Conservation (phyloP, 2,797 vertebrate species). For the Anguilla marmorata region DNA sequence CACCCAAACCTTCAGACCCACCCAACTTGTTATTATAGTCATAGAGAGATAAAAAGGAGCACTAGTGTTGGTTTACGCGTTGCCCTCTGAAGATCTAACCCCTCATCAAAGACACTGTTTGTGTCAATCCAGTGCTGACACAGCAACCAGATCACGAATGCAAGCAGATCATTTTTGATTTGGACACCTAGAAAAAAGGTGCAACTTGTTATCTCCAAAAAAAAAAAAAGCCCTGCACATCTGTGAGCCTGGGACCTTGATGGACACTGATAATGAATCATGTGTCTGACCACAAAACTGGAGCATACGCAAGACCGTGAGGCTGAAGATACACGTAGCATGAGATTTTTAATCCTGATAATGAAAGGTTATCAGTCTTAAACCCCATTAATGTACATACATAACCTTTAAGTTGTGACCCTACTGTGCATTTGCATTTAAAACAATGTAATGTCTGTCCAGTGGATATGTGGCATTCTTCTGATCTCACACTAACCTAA, state of each 20-base stretch:
- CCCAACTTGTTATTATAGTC: conserved; percentile 46
- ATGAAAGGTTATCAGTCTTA: background rate
- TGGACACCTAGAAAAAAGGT: background rate
- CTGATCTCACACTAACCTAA: background rate
- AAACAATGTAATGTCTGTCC: background rate
- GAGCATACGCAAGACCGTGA: background rate
- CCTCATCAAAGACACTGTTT: conserved; percentile 47
- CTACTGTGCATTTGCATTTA: background rate
- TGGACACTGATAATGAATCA: conserved; percentile 6
- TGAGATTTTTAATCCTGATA: background rate
- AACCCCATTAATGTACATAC: background rate
- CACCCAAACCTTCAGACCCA: conserved; percentile 33
- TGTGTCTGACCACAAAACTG: background rate
- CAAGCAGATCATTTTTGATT: conserved; percentile 14
- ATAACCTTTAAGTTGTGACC: background rate
- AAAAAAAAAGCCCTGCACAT: background rate
- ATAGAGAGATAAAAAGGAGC: conserved; percentile 34
- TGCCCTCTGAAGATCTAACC: conserved; percentile 41
- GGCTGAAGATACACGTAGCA: background rate
- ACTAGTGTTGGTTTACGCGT: conserved; percentile 35
- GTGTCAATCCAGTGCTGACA: conserved; percentile 39
- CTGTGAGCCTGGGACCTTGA: conserved; percentile 7
- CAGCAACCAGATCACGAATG: conserved; percentile 40
- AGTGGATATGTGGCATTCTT: background rate
- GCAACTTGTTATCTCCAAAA: background rate